Evolutionary conservation across 2,113 vertebrate genomes (phyloP), one percentile per base, ranked within the genome.

Genomic region (Geothlypis trichas): DNA sequence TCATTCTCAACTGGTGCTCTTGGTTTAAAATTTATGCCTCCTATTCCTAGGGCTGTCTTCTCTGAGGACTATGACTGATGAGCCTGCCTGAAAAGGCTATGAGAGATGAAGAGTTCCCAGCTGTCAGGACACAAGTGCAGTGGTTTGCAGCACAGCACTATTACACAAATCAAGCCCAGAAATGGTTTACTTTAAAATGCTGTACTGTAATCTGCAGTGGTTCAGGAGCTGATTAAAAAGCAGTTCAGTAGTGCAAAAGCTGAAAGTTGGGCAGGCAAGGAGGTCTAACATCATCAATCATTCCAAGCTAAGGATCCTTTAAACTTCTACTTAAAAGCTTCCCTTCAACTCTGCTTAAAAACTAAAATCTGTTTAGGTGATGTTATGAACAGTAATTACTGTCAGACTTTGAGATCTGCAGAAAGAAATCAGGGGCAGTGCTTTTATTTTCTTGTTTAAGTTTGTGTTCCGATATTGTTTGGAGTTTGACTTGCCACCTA

Each of bases 201-300:
- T 90, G 44, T 62, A 11, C 72, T 77, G 85, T 95, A 86, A 95
- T 84, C 73, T 90, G 55, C 72, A 80, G 82, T 15, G 20, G 26
- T 83, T 88, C 59, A 83, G 67, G 67, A 85, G 59, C 79, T 92
- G 83, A 90, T 84, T 88, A 86, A 63, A 74, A 90, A 88, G 79
- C 67, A 90, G 41, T 72, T 86, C 14, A 7, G 72, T 15, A 74
- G 59, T 74, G 33, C 72, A 16, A 30, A 72, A 86, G 63, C 68
- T 86, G 83, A 66, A 93, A 93, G 68, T 5, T 69, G 65, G 55
- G 65, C 79, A 93, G 83, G 59, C 68, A 63, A 55, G 72, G 51
- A 93, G 51, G 52, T 90, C 76, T 77, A 74, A 90, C 47, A 42
- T 59, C 65, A 51, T 92, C 42, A 55, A 7, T 88, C 39, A 55